Conservation (phyloP, 1,140 invertebrate genomes). For the Drosophila athabasca region DNA sequence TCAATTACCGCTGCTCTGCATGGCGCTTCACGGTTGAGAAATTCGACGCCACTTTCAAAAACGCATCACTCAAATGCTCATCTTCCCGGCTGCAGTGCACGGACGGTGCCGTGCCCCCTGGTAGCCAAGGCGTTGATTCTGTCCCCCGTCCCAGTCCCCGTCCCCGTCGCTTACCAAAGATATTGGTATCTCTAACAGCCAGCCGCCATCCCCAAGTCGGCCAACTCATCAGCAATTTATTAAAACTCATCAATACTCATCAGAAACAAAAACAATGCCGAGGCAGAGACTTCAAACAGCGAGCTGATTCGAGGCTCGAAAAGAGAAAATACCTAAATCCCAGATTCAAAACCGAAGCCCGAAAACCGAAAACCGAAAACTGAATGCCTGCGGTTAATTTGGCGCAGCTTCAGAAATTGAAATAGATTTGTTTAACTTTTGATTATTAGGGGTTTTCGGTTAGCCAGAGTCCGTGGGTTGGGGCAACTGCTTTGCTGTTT, state of each 20-base stretch:
- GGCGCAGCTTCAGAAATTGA: slow-evolving; percentile 74
- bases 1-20: slow-evolving; percentile 79
- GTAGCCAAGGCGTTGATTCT: slow-evolving; percentile 47
- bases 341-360: neutral
- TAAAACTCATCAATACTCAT: slow-evolving; percentile 83
- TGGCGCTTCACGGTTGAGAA: slow-evolving; percentile 81
- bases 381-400: slow-evolving; percentile 78
- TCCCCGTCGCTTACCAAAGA: neutral
- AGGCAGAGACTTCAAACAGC: slow-evolving; percentile 35
- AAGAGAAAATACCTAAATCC: slow-evolving; percentile 19
- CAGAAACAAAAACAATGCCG: slow-evolving; percentile 45
- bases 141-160: neutral
- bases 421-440: slow-evolving; percentile 67
- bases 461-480: neutral
- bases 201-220: slow-evolving; percentile 3
- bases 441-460: slow-evolving; percentile 19
- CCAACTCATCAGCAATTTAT: slow-evolving; percentile 80
- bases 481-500: neutral
- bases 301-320: slow-evolving; percentile 44
- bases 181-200: no score
- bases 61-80: slow-evolving; percentile 75
- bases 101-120: slow-evolving; percentile 49
- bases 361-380: slow-evolving; percentile 18
- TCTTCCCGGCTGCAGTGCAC: slow-evolving; percentile 27
- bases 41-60: slow-evolving; percentile 82